These are phyloP conservation scores for Microcebus jonahi DNA, from an alignment of 2,113 vertebrate genomes.

Conservation along the genomic window DNA sequence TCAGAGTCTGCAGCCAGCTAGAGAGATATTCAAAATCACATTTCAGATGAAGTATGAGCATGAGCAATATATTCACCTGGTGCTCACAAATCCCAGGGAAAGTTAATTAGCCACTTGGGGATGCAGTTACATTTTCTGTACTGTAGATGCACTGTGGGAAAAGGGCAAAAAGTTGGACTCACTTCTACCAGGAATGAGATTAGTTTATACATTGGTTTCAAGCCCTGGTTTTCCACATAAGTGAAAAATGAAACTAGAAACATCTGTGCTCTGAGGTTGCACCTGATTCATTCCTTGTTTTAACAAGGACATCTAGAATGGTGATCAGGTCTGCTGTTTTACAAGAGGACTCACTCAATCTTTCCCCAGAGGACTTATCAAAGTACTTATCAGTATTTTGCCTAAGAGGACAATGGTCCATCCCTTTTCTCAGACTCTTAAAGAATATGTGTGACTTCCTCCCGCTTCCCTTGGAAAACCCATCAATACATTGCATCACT, in stretches of 20 bases:
- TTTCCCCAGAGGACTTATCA: neutral
- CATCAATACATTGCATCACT: neutral
- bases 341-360: neutral
- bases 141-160: slow-evolving; percentile 22
- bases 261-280: slow-evolving; percentile 15
- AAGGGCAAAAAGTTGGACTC: slow-evolving; percentile 58
- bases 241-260: slow-evolving; percentile 66
- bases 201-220: slow-evolving; percentile 57
- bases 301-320: neutral
- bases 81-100: slow-evolving; percentile 50
- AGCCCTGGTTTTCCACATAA: slow-evolving; percentile 57
- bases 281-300: neutral
- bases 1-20: slow-evolving; percentile 55
- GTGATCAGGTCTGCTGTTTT: neutral
- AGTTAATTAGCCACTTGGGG: slow-evolving; percentile 69
- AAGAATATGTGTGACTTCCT: neutral
- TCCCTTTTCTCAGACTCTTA: neutral
- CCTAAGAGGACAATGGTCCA: neutral
- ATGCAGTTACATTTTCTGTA: slow-evolving; percentile 67
- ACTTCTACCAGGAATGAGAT: slow-evolving; percentile 46
- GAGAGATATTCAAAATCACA: slow-evolving; percentile 64
- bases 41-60: slow-evolving; percentile 51
- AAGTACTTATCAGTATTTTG: neutral
- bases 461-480: neutral
- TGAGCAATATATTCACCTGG: slow-evolving; percentile 41